Evolutionary conservation across 2,888 invertebrate species (phyloP).

Genomic region (Temnothorax rugatulus): DNA sequence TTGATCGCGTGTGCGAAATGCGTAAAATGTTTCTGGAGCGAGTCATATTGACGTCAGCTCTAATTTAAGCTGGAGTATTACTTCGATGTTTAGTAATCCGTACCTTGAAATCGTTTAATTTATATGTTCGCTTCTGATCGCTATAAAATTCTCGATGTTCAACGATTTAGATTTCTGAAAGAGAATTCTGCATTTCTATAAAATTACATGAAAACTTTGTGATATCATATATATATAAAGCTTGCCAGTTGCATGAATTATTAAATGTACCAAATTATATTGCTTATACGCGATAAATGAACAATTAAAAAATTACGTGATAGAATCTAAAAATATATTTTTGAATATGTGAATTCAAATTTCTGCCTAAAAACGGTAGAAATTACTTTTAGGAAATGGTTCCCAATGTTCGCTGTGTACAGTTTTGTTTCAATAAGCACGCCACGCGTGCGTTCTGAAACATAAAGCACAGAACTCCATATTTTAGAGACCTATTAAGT

Average conservation of each 20-base stretch:
- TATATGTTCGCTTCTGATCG: neutral
- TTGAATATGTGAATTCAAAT: neutral
- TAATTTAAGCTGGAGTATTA: neutral
- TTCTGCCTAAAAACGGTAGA: neutral
- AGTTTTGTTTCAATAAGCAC: slow-evolving; percentile 10
- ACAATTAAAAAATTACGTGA: neutral
- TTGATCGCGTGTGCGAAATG: slow-evolving; percentile 45
- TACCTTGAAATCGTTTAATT: neutral
- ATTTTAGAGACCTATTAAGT: slow-evolving; percentile 17
- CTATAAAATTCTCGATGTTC: neutral
- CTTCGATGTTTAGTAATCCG: neutral
- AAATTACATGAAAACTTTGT: neutral
- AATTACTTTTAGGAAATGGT: neutral
- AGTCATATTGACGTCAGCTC: slow-evolving; percentile 1
- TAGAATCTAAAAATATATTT: neutral
- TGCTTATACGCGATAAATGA: neutral
- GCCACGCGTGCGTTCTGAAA: neutral
- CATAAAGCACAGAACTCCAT: neutral
- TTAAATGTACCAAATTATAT: neutral
- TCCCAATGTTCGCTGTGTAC: neutral
- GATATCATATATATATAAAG: neutral
- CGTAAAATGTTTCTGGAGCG: slow-evolving; percentile 27
- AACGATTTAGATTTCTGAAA: neutral
- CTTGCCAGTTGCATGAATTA: neutral
- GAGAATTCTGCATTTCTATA: neutral